These are phyloP conservation scores for Caenorhabditis sulstoni DNA, from an alignment of 2,888 invertebrate species.

Conservation along the genomic window DNA sequence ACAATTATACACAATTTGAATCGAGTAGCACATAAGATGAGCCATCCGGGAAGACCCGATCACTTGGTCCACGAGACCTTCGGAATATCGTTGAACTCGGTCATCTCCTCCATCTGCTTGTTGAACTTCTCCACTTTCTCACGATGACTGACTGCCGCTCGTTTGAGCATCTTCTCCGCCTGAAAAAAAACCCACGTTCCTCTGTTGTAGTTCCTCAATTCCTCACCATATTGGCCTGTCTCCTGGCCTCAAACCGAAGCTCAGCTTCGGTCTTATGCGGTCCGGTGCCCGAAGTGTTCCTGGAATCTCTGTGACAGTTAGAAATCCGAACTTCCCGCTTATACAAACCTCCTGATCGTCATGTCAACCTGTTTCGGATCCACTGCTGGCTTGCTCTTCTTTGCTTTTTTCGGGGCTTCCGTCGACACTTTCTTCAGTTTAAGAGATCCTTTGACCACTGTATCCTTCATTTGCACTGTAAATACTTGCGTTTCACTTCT, in stretches of 20 bases:
- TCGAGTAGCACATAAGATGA: slow-evolving; percentile 22
- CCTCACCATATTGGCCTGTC: slow-evolving; percentile 73
- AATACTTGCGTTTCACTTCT: neutral
- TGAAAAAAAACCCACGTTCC: slow-evolving; percentile 33
- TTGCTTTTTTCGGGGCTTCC: slow-evolving; percentile 55
- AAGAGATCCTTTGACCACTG: slow-evolving; percentile 69
- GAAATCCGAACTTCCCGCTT: neutral
- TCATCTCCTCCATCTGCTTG: slow-evolving; percentile 79
- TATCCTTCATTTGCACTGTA: slow-evolving; percentile 58
- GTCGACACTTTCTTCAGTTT: slow-evolving; percentile 70
- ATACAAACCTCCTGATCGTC: slow-evolving; percentile 58
- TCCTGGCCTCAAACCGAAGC: slow-evolving; percentile 76
- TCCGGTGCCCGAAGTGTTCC: slow-evolving; percentile 43
- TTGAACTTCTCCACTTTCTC: slow-evolving; percentile 80
- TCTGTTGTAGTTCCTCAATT: neutral
- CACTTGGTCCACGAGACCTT: slow-evolving; percentile 81
- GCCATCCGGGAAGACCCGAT: slow-evolving; percentile 16
- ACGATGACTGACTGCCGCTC: slow-evolving; percentile 76
- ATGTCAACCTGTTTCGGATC: slow-evolving; percentile 66
- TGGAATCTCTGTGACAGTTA: slow-evolving; percentile 50
- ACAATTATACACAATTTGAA: slow-evolving; percentile 25
- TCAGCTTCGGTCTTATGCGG: slow-evolving; percentile 77
- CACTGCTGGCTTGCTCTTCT: slow-evolving; percentile 67
- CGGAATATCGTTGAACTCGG: slow-evolving; percentile 81
- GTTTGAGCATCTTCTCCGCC: slow-evolving; percentile 74